Evolutionary conservation across 2,797 vertebrate species (phyloP).

Genomic region (Amniataba percoides): DNA sequence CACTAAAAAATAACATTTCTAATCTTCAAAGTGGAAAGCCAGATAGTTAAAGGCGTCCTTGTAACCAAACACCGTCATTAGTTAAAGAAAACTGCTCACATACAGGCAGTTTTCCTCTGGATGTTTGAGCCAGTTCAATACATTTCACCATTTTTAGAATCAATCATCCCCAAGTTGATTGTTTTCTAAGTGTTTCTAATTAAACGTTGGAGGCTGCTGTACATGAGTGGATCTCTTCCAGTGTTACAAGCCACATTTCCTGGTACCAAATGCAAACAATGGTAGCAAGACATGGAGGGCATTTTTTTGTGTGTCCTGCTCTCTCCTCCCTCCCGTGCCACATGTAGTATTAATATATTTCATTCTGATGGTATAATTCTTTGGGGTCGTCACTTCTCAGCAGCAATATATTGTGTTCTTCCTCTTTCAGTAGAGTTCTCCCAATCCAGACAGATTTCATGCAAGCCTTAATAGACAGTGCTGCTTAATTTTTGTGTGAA

Average conservation of each 20-base stretch:
- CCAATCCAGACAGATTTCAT: constrained; percentile 67
- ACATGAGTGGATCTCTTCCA: constrained; percentile 9
- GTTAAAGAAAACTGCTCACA: constrained; percentile 17
- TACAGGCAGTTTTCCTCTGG: constrained; percentile 10
- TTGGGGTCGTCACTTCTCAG: constrained; percentile 18
- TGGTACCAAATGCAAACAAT: constrained; percentile 32
- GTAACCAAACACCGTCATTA: background rate
- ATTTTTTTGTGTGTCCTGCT: background rate
- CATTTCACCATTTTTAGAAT: constrained; percentile 23
- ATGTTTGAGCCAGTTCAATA: background rate
- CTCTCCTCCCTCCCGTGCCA: constrained; percentile 35
- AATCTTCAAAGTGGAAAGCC: background rate
- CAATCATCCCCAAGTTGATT: background rate
- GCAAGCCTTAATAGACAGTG: constrained; percentile 81
- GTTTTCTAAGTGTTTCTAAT: constrained; percentile 16
- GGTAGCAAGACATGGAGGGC: constrained; percentile 36
- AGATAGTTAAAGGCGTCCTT: constrained; percentile 12
- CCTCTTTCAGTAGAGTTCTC: constrained; percentile 31
- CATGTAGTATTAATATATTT: constrained; percentile 30
- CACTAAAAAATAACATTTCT: background rate
- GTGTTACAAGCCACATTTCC: constrained; percentile 12
- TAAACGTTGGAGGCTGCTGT: constrained; percentile 21
- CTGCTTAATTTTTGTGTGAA: constrained; percentile 72
- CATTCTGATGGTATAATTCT: constrained; percentile 14
- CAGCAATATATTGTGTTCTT: constrained; percentile 24